phyloP scores from a whole-genome alignment of 2,888 invertebrate genomes.

The Piscicola geometra region DNA sequence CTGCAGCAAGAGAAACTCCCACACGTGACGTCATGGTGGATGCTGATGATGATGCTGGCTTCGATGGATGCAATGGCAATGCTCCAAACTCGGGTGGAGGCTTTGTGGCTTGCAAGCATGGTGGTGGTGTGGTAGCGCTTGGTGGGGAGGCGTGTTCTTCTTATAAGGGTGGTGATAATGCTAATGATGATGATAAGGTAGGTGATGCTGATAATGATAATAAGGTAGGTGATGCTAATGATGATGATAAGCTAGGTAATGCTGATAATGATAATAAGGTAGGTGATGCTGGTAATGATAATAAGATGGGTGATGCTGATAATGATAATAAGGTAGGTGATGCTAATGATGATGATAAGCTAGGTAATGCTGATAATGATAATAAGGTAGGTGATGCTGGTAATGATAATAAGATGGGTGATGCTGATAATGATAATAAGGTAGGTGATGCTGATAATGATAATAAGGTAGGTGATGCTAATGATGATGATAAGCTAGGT shows the following conservation, averaged over 20 bases:
- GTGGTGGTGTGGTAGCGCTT: background rate
- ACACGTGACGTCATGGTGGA: too few species aligned
- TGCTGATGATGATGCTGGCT: too few species aligned
- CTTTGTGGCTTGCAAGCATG: too few species aligned
- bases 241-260: background rate
- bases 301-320: background rate
- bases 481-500: background rate
- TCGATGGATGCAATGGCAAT: too few species aligned
- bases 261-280: background rate
- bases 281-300: background rate
- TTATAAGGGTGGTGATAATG: background rate
- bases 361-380: background rate
- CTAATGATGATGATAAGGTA: background rate
- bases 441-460: background rate
- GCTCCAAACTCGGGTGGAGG: too few species aligned
- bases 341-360: background rate
- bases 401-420: background rate
- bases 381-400: background rate
- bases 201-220: background rate
- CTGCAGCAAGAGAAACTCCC: too few species aligned
- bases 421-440: background rate
- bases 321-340: background rate
- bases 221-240: background rate
- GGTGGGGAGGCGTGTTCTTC: background rate
- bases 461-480: background rate